Percentiles rank a stretch among this genome's conserved stretches.
Conservation (phyloP, 1,140 invertebrate species). For the Penaeus japonicus region DNA sequence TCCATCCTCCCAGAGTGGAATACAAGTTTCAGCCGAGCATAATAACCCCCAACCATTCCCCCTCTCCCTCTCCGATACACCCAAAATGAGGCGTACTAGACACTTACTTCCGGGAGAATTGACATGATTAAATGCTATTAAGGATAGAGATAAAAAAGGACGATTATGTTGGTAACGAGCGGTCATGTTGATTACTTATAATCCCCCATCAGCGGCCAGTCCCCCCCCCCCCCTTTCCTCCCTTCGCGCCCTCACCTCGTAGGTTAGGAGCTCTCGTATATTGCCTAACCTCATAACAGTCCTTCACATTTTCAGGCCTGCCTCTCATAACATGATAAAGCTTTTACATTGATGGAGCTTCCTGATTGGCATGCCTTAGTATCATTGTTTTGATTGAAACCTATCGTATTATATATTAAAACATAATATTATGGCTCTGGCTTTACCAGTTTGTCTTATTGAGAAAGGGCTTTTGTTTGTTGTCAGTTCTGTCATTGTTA, state of each 20-base stretch:
- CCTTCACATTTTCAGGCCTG: neutral
- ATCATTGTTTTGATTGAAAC: too few relatives aligned
- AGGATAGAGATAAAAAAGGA: slow-evolving; percentile 18
- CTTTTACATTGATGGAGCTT: too few relatives aligned
- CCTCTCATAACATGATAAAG: neutral
- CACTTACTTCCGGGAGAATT: slow-evolving; percentile 13
- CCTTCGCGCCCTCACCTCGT: neutral
- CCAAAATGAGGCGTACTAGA: neutral
- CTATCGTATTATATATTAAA: too few relatives aligned
- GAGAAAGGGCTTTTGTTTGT: too few relatives aligned
- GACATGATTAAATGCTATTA: slow-evolving; percentile 38
- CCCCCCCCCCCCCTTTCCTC: neutral
- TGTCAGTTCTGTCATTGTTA: too few relatives aligned
- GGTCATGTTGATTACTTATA: neutral
- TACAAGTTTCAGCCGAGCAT: too few relatives aligned
- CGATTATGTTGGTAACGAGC: neutral
- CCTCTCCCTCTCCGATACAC: neutral
- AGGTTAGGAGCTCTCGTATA: neutral
- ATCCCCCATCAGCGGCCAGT: slow-evolving; percentile 3
- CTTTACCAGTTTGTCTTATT: too few relatives aligned
- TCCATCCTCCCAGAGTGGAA: too few relatives aligned
- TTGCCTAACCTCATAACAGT: neutral
- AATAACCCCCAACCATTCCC: too few relatives aligned
- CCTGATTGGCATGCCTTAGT: too few relatives aligned
- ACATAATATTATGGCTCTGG: too few relatives aligned